Conservation (phyloP, 2,113 vertebrate genomes). For the Psilopsiagon aymara region DNA sequence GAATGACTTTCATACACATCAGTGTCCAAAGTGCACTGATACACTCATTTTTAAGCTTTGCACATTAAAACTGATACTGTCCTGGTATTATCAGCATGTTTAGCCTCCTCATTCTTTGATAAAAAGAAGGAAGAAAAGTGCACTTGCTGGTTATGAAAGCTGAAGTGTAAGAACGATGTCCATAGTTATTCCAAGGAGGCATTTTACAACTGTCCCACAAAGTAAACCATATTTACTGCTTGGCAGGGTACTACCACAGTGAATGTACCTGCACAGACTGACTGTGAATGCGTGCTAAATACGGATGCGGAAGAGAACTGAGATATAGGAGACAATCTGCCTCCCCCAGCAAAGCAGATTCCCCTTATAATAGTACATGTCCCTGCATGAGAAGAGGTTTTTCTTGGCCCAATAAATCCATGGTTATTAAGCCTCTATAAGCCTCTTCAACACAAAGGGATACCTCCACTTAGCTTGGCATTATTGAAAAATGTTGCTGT, state of each 20-base stretch:
- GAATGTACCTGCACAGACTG: not conserved
- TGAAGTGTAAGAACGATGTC: accelerated
- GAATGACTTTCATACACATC: not conserved
- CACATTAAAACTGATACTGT: not conserved
- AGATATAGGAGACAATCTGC: not conserved
- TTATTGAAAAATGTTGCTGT: not conserved
- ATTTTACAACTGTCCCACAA: not conserved
- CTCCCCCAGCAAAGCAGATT: not conserved
- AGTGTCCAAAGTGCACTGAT: not conserved
- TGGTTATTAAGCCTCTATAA: not conserved
- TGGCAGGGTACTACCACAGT: not conserved
- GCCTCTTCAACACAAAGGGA: not conserved
- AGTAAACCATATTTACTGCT: not conserved
- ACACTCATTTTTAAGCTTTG: not conserved
- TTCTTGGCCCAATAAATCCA: not conserved
- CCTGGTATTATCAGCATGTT: not conserved
- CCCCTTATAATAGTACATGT: not conserved
- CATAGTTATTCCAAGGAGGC: not conserved
- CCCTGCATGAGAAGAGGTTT: not conserved
- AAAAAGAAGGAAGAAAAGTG: not conserved
- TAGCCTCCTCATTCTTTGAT: not conserved
- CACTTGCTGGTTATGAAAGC: not conserved
- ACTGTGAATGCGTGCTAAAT: not conserved
- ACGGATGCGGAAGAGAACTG: not conserved
- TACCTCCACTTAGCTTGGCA: not conserved